phyloP scores from a whole-genome alignment of 2,888 invertebrate genomes.

The Dolichopus griseipennis region DNA sequence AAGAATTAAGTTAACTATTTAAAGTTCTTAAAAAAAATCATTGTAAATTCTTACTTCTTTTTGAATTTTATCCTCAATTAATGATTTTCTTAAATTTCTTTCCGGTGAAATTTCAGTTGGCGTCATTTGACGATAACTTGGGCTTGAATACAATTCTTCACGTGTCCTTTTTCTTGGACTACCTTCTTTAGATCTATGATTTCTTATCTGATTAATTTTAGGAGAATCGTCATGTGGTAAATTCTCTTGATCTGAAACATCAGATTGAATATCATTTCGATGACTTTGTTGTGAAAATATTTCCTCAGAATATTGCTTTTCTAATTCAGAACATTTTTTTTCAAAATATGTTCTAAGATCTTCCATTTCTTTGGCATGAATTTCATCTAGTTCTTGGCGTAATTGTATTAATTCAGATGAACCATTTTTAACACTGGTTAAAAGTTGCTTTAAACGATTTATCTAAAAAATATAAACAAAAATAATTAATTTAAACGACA shows the following conservation, averaged over 20 bases:
- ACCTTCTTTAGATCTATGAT: constrained; percentile 27
- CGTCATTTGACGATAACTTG: constrained; percentile 42
- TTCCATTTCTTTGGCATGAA: constrained; percentile 69
- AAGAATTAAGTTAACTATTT: too few relatives aligned
- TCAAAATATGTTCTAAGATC: constrained; percentile 71
- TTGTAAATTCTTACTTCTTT: constrained; percentile 21
- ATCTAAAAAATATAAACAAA: constrained; percentile 23
- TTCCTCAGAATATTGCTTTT: constrained; percentile 66
- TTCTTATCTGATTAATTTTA: background rate
- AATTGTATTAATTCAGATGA: constrained; percentile 50
- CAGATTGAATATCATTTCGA: constrained; percentile 47
- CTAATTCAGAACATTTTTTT: constrained; percentile 68
- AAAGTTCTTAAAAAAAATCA: background rate
- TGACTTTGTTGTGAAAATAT: constrained; percentile 58
- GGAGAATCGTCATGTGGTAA: constrained; percentile 26
- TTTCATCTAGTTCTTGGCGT: constrained; percentile 52
- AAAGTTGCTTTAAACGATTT: constrained; percentile 45
- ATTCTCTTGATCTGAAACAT: constrained; percentile 39
- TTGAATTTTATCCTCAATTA: constrained; percentile 24
- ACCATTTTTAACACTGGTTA: constrained; percentile 51
- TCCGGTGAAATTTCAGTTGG: constrained; percentile 24
- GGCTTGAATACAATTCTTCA: constrained; percentile 38
- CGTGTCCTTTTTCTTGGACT: constrained; percentile 36
- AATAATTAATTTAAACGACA: background rate
- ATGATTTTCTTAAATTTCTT: background rate